Percentiles rank a stretch among this genome's conserved stretches.
Evolutionary conservation across 2,113 vertebrate genomes (phyloP).

Genomic region (Ranitomeya imitator): DNA sequence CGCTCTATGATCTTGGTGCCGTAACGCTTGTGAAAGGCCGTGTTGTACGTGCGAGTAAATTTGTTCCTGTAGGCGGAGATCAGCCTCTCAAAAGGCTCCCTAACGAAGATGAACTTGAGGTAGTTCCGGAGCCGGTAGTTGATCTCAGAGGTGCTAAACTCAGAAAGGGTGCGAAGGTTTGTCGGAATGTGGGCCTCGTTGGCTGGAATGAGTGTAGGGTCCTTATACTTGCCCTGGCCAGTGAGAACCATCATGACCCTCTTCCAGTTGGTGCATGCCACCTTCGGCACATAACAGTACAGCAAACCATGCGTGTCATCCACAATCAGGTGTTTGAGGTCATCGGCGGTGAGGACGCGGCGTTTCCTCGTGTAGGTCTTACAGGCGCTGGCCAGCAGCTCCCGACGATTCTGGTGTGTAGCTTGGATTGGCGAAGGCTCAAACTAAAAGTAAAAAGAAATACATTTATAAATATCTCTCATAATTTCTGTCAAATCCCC

Average conservation of each 20-base stretch:
- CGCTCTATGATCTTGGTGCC: conserved; percentile 88
- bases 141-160: conserved; percentile 84
- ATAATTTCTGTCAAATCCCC: not conserved
- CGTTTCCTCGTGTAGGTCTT: conserved; percentile 81
- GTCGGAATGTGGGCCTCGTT: conserved; percentile 82
- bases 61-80: conserved; percentile 95
- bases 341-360: conserved; percentile 79
- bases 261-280: conserved; percentile 96
- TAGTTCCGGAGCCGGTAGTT: conserved; percentile 87
- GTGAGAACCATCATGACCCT: conserved; percentile 90
- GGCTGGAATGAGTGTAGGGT: conserved; percentile 83
- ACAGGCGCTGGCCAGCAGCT: conserved; percentile 78
- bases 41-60: conserved; percentile 88
- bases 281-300: conserved; percentile 94
- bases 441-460: conserved; percentile 62
- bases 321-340: conserved; percentile 88
- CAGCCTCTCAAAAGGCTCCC: conserved; percentile 91
- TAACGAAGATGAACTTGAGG: conserved; percentile 91
- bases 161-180: conserved; percentile 82
- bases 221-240: conserved; percentile 71
- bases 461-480: not conserved
- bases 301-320: conserved; percentile 85
- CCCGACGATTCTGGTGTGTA: conserved; percentile 79
- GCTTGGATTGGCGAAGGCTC: conserved; percentile 72
- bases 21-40: conserved; percentile 87